phyloP scores from a whole-genome alignment of 2,888 invertebrate species.

The Buathra laborator region DNA sequence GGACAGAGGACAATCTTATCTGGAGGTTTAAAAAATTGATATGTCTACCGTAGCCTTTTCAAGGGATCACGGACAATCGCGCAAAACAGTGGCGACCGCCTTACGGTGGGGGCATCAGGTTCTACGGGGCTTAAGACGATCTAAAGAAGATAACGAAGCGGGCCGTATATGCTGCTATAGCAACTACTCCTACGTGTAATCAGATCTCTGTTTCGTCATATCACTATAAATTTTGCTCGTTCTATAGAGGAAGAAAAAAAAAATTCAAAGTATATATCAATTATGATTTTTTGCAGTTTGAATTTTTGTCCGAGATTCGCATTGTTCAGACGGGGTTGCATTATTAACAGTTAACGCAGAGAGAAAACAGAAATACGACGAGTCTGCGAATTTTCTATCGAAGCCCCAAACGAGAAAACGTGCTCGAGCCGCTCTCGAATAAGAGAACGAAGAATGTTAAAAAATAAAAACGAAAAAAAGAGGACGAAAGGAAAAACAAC shows the following conservation, averaged over 20 bases:
- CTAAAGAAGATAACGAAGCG: conserved; percentile 47
- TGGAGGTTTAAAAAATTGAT: conserved; percentile 81
- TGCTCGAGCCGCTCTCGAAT: conserved; percentile 10
- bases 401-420: conserved; percentile 18
- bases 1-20: conserved; percentile 80
- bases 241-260: background rate
- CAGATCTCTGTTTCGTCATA: conserved; percentile 47
- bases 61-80: conserved; percentile 41
- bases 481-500: background rate
- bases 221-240: conserved; percentile 36
- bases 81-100: conserved; percentile 47
- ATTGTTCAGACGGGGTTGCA: background rate
- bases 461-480: conserved; percentile 50
- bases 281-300: background rate
- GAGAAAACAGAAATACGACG: background rate
- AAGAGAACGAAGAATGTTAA: conserved; percentile 19
- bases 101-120: conserved; percentile 39
- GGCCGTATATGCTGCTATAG: background rate
- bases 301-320: background rate
- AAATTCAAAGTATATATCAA: background rate
- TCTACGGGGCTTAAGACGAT: conserved; percentile 42
- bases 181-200: conserved; percentile 50
- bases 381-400: conserved; percentile 33
- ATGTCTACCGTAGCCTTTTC: conserved; percentile 72
- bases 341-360: conserved; percentile 3